Conservation (phyloP, 2,797 vertebrate species). For the Phrynocephalus forsythii region DNA sequence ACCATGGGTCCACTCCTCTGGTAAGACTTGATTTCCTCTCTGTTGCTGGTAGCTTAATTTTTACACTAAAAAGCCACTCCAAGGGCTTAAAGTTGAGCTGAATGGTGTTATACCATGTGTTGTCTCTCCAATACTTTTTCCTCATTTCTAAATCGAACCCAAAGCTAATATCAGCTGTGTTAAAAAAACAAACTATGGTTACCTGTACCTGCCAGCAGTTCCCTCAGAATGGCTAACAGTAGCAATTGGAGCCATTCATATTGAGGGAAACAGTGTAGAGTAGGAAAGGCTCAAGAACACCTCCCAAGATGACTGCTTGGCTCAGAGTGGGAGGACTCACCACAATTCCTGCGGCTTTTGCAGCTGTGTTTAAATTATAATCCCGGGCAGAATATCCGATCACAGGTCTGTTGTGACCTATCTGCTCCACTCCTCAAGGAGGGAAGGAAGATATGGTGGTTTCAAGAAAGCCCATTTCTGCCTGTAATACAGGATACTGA, state of each 20-base stretch:
- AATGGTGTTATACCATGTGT: too few relatives aligned
- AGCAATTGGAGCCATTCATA: not conserved
- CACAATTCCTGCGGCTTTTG: too few relatives aligned
- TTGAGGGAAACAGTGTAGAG: not conserved
- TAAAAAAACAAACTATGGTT: not conserved
- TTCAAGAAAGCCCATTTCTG: slow-evolving; percentile 27
- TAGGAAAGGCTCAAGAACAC: not conserved
- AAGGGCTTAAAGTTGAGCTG: too few relatives aligned
- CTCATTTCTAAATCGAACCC: too few relatives aligned
- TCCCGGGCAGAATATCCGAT: not conserved
- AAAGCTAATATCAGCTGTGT: not conserved
- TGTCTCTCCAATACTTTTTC: too few relatives aligned
- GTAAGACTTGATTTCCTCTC: too few relatives aligned
- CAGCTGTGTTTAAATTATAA: not conserved
- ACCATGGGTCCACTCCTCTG: too few relatives aligned
- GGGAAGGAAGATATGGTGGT: slow-evolving; percentile 4
- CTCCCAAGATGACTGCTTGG: too few relatives aligned
- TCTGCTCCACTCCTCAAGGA: slow-evolving; percentile 15
- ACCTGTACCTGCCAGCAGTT: not conserved
- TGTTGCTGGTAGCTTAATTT: too few relatives aligned
- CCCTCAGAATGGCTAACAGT: too few relatives aligned
- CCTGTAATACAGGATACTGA: not conserved
- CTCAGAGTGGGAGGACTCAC: not conserved
- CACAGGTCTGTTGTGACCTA: slow-evolving; percentile 13
- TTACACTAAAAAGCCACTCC: too few relatives aligned